These are phyloP conservation scores for Octonoba sinensis DNA, from an alignment of 2,888 invertebrate genomes.

Conservation along the genomic window DNA sequence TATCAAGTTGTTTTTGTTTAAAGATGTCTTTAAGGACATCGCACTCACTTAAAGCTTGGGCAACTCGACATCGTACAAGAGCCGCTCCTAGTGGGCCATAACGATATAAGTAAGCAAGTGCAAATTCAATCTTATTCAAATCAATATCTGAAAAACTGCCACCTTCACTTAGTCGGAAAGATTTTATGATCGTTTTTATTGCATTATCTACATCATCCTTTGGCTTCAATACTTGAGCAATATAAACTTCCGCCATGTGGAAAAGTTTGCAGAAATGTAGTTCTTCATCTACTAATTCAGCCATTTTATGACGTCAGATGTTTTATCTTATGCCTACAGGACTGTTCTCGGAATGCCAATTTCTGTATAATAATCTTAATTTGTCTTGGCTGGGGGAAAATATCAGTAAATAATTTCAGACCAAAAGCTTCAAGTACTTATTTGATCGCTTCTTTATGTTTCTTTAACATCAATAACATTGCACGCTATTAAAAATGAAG, in stretches of 20 bases:
- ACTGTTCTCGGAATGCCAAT: too few species aligned
- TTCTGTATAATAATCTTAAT: too few species aligned
- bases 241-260: background rate
- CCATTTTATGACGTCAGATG: background rate
- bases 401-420: too few species aligned
- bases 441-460: too few species aligned
- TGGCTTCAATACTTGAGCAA: background rate
- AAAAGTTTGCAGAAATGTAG: background rate
- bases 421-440: too few species aligned
- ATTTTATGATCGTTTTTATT: background rate
- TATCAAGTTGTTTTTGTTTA: background rate
- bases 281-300: background rate
- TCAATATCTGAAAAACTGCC: background rate
- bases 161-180: background rate
- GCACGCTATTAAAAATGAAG: too few species aligned
- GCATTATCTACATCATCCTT: background rate
- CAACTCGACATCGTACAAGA: background rate
- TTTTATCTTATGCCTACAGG: too few species aligned
- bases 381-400: too few species aligned
- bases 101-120: constrained; percentile 10
- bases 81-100: constrained; percentile 10
- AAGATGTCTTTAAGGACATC: background rate
- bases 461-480: too few species aligned
- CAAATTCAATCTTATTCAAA: background rate
- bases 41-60: background rate